Base-by-base conservation (phyloP, 2,113 vertebrate species). In the Sakesphorus luctuosus region DNA sequence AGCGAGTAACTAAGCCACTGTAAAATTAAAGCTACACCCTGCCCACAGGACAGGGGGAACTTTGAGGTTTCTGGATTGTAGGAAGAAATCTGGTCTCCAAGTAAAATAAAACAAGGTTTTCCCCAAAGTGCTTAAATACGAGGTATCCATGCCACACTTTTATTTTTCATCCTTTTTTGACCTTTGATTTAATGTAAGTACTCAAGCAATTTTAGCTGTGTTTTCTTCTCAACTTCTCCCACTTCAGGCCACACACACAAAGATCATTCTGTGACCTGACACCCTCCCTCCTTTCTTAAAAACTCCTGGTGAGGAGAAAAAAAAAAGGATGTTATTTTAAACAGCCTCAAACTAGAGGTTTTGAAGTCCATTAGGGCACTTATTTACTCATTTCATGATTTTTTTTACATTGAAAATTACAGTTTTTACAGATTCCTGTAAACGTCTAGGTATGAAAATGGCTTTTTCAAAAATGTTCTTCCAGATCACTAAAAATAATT, bases 361-460 rank as follows among this genome's bases (percentile, higher is more conserved):
- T 86, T 93, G 85, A 49, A 86, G 56, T 78, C 85, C 49, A 87
- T 94, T 89, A 65, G 47, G 52, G 44, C 43, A 90, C 83, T 84
- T 93, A 89, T 75, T 96, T 88, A 84, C 92, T 87, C 31, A 5
- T 78, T 94, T 93, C 56, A n/a, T 84, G 47, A n/a, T 63, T 72
- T 93, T 93, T 95, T 96, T 97, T 90, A 94, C 69, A 84, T 81
- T 90, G 85, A 93, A 97, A 96, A 96, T 94, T 95, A 96, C 17
- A 96, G 88, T 82, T 94, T 96, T 89, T 73, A 84, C 25, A 65
- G 83, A 90, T 92, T 92, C 73, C 77, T 72, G 69, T 92, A 90
- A 96, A 93, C 1, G 24, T 55, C 28, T 58, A 79, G 76, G 80
- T 50, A 96, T 75, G 86, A 87, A 93, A 75, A 59, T 84, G 79